These are phyloP conservation scores for Athene noctua DNA, from an alignment of 2,113 vertebrate species.

Conservation along the genomic window DNA sequence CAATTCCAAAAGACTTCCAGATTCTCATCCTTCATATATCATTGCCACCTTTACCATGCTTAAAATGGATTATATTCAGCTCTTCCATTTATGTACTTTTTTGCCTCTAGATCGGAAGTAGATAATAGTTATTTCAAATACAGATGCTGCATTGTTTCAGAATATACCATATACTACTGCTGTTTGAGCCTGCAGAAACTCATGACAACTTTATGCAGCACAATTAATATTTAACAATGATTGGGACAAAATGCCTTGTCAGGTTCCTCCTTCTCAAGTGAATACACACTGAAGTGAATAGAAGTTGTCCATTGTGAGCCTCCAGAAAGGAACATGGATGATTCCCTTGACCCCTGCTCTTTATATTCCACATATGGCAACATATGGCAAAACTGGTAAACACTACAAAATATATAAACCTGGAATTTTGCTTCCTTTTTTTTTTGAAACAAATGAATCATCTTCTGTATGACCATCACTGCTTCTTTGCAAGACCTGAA, in stretches of 20 bases:
- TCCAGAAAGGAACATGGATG: neutral
- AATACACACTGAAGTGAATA: neutral
- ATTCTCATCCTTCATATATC: neutral
- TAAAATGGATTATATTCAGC: neutral
- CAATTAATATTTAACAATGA: neutral
- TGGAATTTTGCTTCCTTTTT: neutral
- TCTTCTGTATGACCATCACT: neutral
- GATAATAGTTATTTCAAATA: neutral
- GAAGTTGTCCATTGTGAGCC: neutral
- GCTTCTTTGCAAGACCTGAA: neutral
- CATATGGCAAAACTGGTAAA: neutral
- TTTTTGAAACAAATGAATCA: neutral
- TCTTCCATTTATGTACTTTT: neutral
- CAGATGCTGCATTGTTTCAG: neutral
- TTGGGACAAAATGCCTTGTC: neutral
- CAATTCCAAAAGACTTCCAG: neutral
- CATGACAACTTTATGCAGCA: neutral
- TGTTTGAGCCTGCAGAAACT: neutral
- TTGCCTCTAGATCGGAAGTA: neutral
- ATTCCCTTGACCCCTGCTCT: neutral
- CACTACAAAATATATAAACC: neutral
- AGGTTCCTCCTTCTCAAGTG: neutral
- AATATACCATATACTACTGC: neutral
- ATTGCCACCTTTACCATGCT: neutral
- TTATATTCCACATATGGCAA: neutral